Evolutionary conservation across 2,888 invertebrate genomes (phyloP), one percentile per base, ranked within the genome.

Genomic region (Craniophora ligustri): DNA sequence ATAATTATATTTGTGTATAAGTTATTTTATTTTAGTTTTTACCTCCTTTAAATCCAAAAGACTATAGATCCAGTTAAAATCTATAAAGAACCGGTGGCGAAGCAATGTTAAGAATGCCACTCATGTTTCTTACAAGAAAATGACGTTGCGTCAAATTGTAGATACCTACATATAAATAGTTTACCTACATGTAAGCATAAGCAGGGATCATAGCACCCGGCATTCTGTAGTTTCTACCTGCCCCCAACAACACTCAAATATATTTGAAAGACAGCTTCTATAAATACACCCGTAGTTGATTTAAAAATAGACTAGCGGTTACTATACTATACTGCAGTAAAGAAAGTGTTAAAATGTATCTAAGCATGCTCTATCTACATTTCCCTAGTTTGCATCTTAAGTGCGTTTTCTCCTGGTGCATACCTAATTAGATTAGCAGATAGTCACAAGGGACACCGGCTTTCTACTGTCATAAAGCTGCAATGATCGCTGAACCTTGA

Each of bases 1-100:
- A 82, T 74, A 72, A 68, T 50, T 71, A 58, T 81, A 82, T 85
- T 85, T 85, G 69, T 82, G 76, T 82, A 79, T 42, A 34, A 10
- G 8, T 6, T 34, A 31, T 66, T 75, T 74, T 64, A 75, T 71
- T 73, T 63, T 44, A 47, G 2, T 7, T 13, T 2, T 6, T 5
- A 26, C 7, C n/a, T 6, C 23, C 7, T 26, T 26, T n/a, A 3
- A n/a, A n/a, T 10, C 10, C n/a, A 3, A n/a, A 10, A 10, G 10
- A 26, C n/a, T n/a, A n/a, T n/a, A n/a, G n/a, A n/a, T n/a, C n/a
- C n/a, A n/a, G n/a, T n/a, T n/a, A n/a, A n/a, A n/a, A n/a, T n/a
- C n/a, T n/a, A n/a, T n/a, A n/a, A n/a, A n/a, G n/a, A n/a, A n/a
- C n/a, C n/a, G n/a, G n/a, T n/a, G n/a, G n/a, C n/a, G n/a, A n/a